Evolutionary conservation across 2,888 invertebrate species (phyloP).

Genomic region (Aphelenchoides bicaudatus): DNA sequence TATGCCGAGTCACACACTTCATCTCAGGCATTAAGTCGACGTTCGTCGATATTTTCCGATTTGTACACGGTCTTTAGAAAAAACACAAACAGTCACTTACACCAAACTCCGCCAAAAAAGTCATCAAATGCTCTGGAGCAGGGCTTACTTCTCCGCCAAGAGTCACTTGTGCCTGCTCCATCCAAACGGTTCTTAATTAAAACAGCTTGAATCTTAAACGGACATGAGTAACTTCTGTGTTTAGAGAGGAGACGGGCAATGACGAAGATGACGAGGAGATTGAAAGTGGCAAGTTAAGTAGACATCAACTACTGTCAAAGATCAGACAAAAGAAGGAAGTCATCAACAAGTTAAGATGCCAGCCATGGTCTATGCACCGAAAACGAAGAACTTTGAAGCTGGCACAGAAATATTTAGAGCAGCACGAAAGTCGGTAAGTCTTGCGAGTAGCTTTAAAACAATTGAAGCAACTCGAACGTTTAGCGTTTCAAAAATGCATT

Average conservation of each 20-base stretch:
- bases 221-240: slow-evolving; percentile 25
- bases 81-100: slow-evolving; percentile 37
- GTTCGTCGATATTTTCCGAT: slow-evolving; percentile 55
- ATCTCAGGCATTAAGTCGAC: slow-evolving; percentile 25
- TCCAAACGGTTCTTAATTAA: no score
- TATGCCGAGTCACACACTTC: slow-evolving; percentile 23
- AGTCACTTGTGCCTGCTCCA: no score
- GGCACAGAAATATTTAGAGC: slow-evolving; percentile 62
- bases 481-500: slow-evolving; percentile 59
- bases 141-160: no score
- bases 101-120: slow-evolving; percentile 30
- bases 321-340: slow-evolving; percentile 63
- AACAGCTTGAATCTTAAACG: not conserved
- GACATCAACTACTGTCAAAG: slow-evolving; percentile 60
- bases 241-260: slow-evolving; percentile 55
- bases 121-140: not conserved
- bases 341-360: slow-evolving; percentile 60
- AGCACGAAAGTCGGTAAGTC: slow-evolving; percentile 61
- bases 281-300: slow-evolving; percentile 55
- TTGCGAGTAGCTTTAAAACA: no score
- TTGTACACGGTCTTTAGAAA: slow-evolving; percentile 55
- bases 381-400: slow-evolving; percentile 61
- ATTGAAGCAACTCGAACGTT: no score
- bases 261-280: slow-evolving; percentile 52
- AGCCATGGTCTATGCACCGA: slow-evolving; percentile 61